Base-by-base conservation (phyloP, 1,140 invertebrate species). In the Lepidurus packardi region DNA sequence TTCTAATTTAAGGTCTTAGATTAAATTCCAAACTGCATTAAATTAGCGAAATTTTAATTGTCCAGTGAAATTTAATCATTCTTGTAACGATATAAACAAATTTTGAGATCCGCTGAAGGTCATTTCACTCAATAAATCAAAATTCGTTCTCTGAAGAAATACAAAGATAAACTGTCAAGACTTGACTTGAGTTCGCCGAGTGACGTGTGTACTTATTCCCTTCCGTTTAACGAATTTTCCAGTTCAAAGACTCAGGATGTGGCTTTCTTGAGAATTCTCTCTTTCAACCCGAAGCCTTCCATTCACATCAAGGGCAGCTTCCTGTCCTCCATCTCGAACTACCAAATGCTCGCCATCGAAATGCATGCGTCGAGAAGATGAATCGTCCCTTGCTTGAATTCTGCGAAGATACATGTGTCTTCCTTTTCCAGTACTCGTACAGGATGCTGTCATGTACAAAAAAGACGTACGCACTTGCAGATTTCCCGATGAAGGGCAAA, bases 391-490 rank as follows among this genome's bases (percentile, higher is more conserved):
- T 16, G 7, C n/a, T 65, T 65, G 53, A 65, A 65, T 65, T 65
- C 53, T 65, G 16, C 53, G 8, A 16, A 65, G 16, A 21, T 65
- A 65, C 13, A 65, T 21, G 13, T 65, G 53, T 16, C 53, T 65
- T 65, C 53, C 53, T 65, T 21, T 65, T n/a, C 53, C 53, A n/a
- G 53, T n/a, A 65, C 53, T 65, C 16, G 53, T 65, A 65, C 53
- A 13, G 6, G 53, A 65, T 4, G 53, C 53, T 65, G 53, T 65
- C 53, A 65, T n/a, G 53, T 65, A 65, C 53, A 65, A 3, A 65
- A 16, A 65, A 65, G 53, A 21, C 16, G 53, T n/a, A 21, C 13
- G 53, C 6, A 65, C 53, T 65, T 65, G 53, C 53, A 65, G 21
- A 65, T 13, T 65, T 65, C 53, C 53, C 9, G 53, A 65, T 65